Conservation (phyloP, 2,113 vertebrate species). For the Phalacrocorax aristotelis region DNA sequence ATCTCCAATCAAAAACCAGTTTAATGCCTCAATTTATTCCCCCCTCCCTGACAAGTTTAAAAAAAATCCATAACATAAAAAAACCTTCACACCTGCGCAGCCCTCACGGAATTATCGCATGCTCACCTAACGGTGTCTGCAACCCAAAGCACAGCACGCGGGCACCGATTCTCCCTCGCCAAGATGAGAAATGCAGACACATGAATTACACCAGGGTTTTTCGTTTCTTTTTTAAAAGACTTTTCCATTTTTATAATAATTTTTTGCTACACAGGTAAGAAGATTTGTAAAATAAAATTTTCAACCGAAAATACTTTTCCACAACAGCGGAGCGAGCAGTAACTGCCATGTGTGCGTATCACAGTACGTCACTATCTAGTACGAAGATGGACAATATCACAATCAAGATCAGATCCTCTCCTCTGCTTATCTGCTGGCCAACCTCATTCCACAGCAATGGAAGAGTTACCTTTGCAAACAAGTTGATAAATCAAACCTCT, state of each 20-base stretch:
- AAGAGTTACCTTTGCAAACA: background rate
- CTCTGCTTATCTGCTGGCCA: background rate
- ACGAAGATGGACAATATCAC: background rate
- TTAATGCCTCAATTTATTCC: background rate
- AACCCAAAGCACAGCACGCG: background rate
- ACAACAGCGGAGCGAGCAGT: slow-evolving; percentile 39
- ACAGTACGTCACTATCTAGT: background rate
- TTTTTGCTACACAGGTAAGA: slow-evolving; percentile 1
- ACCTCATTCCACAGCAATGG: background rate
- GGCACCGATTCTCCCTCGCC: background rate
- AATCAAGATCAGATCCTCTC: background rate
- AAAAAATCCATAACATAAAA: background rate
- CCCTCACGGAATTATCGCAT: background rate
- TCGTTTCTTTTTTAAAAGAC: background rate
- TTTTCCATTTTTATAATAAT: slow-evolving; percentile 12
- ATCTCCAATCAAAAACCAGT: background rate
- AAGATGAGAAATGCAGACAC: background rate
- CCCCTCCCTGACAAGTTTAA: background rate
- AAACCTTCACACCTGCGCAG: background rate
- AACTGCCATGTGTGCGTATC: background rate
- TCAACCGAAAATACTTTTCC: slow-evolving; percentile 41
- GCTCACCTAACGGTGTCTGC: background rate
- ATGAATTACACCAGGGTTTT: background rate
- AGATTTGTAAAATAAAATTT: slow-evolving; percentile 45
- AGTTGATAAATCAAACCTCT: background rate